Conservation (phyloP, 2,113 vertebrate genomes). For the Copsychus sechellarum region DNA sequence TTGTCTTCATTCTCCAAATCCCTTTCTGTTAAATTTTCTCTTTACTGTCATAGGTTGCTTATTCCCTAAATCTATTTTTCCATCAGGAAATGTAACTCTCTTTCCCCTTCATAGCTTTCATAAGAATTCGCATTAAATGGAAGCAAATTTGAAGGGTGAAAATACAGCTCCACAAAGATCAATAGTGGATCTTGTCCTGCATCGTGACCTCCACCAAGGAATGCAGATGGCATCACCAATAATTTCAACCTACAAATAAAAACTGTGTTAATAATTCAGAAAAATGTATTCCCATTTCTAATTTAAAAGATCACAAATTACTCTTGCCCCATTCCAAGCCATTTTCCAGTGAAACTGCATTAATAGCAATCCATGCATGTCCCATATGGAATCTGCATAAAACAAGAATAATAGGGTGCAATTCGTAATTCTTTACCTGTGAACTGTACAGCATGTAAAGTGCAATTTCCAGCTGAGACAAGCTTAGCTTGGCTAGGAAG, state of each 20-base stretch:
- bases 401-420: neutral
- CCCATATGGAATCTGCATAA: conserved; percentile 14
- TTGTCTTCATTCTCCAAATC: neutral
- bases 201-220: neutral
- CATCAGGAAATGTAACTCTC: neutral
- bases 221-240: neutral
- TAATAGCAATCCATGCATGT: neutral
- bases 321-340: neutral
- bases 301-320: neutral
- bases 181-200: neutral
- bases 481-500: neutral
- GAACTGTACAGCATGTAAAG: neutral
- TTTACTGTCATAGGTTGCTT: neutral
- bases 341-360: neutral
- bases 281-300: neutral
- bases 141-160: neutral
- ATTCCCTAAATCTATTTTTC: neutral
- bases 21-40: neutral
- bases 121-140: neutral
- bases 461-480: neutral
- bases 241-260: neutral
- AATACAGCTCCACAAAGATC: neutral
- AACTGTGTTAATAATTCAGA: neutral
- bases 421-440: conserved; percentile 27
- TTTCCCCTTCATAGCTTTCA: neutral